Evolutionary conservation across 2,113 vertebrate genomes (phyloP).

Genomic region (Rhipidura dahli): DNA sequence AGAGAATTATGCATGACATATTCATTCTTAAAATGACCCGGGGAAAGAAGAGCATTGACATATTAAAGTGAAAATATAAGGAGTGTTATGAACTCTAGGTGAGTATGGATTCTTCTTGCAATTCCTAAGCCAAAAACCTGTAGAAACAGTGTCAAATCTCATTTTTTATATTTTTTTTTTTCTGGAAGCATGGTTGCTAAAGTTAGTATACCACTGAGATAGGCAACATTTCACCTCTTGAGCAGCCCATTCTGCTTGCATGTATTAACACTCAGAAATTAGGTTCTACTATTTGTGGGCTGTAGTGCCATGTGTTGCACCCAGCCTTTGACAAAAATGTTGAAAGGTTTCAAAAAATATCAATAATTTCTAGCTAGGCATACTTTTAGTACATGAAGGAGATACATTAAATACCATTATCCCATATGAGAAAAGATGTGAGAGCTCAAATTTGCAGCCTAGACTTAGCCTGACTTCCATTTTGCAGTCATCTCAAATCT

Average conservation of each 20-base stretch:
- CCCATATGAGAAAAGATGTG: not conserved
- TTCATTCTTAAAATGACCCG: conserved; percentile 3
- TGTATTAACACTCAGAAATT: not conserved
- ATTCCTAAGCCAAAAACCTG: not conserved
- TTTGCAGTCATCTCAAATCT: not conserved
- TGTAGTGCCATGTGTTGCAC: not conserved
- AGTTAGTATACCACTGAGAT: not conserved
- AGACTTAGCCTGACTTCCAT: not conserved
- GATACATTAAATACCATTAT: not conserved
- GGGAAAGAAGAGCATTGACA: not conserved
- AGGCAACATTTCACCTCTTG: not conserved
- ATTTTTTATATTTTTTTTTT: not conserved
- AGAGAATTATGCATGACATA: not conserved
- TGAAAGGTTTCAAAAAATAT: not conserved
- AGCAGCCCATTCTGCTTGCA: not conserved
- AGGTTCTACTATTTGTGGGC: not conserved
- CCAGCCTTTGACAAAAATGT: not conserved
- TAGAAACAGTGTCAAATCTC: not conserved
- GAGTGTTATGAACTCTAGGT: not conserved
- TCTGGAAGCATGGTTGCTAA: not conserved
- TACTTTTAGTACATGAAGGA: not conserved
- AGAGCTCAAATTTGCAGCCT: not conserved
- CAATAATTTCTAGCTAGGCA: not conserved
- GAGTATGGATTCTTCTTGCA: not conserved
- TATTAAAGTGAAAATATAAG: not conserved